phyloP scores from a whole-genome alignment of 2,888 invertebrate species.

The Drosophila flavopinicola region DNA sequence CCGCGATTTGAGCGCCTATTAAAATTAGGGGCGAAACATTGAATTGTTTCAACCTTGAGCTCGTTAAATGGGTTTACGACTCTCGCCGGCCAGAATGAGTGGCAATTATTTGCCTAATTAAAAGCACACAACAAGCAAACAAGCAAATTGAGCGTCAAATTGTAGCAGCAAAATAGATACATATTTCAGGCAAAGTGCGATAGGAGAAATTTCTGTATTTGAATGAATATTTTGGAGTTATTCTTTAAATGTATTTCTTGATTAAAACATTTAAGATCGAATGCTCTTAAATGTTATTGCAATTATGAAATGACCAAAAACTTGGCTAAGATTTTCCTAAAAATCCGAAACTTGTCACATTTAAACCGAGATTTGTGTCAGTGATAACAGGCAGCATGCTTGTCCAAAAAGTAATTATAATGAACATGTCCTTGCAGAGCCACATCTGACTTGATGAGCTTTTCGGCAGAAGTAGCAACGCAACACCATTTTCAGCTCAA shows the following conservation, averaged over 20 bases:
- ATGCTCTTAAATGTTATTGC: no score
- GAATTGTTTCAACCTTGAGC: slow-evolving; percentile 23
- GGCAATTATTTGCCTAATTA: slow-evolving; percentile 64
- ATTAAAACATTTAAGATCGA: no score
- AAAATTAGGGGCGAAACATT: neutral
- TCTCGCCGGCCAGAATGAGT: slow-evolving; percentile 8
- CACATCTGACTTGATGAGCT: slow-evolving; percentile 21
- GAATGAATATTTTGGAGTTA: no score
- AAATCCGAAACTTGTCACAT: no score
- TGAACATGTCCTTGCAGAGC: neutral
- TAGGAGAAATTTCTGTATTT: neutral
- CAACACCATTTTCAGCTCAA: slow-evolving; percentile 2
- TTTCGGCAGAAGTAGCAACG: neutral
- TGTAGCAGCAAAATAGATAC: slow-evolving; percentile 13
- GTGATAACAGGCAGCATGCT: neutral
- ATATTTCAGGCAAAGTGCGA: slow-evolving; percentile 7
- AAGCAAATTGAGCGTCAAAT: slow-evolving; percentile 24
- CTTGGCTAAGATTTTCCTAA: no score
- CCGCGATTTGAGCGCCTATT: slow-evolving; percentile 5
- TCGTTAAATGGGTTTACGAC: slow-evolving; percentile 8
- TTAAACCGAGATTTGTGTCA: no score
- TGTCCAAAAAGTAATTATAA: slow-evolving; percentile 8
- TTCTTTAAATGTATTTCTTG: no score
- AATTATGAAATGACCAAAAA: no score
- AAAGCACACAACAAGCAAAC: slow-evolving; percentile 14